Base-by-base conservation (phyloP, 2,797 vertebrate genomes). In the Sebastes itinus region DNA sequence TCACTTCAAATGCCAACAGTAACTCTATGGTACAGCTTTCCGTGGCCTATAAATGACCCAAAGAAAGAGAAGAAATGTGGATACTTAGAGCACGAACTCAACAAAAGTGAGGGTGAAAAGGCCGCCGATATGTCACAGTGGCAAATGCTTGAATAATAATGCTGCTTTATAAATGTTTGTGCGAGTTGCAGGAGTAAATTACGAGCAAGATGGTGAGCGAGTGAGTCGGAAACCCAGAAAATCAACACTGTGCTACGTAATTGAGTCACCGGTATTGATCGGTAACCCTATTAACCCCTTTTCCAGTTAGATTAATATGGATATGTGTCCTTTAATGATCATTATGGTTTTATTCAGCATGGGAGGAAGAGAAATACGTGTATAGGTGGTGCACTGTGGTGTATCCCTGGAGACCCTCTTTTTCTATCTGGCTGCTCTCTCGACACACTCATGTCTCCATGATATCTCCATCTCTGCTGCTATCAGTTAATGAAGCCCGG, bases 401-500 rank as follows among this genome's bases (percentile, higher is more conserved):
- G 63, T 52, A 35, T 74, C 84, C 49, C 76, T 22, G 28, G 69
- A 82, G 82, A 78, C 20, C 59, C 12, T 71, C 23, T 27, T 64
- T 64, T 65, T 72, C 70, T 69, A 63, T 78, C 74, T 78, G 58
- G 72, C 73, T 77, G 38, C 73, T 67, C 68, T 72, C 68, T 66
- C 82, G 62, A 60, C 69, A 72, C 77, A 55, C 76, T 82, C 49
- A 32, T 82, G 85, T 81, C 85, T 83, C 76, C 71, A 65, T 91
- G 89, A 90, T 88, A 88, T 92, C 90, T 92, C 89, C 83, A 92
- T 94, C 88, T 87, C 68, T 81, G 83, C 84, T 71, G 82, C 90
- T 90, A 92, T 94, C 94, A 92, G 88, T 94, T 94, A 95, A 95
- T 95, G 89, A 95, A 92, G 87, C 86, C 80, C 75, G 64, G 84